Conservation (phyloP, 1,140 invertebrate species). For the Papilio polytes region DNA sequence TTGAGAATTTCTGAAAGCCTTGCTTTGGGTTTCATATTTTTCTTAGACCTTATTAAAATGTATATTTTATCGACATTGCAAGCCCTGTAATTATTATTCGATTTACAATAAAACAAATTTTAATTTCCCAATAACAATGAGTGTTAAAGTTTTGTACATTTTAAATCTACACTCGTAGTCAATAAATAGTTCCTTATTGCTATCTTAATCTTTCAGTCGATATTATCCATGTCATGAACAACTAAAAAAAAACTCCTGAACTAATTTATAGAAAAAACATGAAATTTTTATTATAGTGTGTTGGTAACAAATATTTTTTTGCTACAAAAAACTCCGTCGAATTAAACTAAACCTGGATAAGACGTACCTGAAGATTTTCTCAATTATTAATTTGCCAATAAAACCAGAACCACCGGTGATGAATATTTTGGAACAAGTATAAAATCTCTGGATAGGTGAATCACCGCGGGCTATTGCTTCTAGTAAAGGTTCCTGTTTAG, state of each 20-base stretch:
- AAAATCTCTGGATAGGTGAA: slow-evolving; percentile 13
- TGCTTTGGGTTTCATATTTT: neutral
- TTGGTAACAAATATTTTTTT: too few relatives aligned
- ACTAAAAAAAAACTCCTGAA: too few relatives aligned
- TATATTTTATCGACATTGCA: neutral
- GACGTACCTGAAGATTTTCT: slow-evolving; percentile 16
- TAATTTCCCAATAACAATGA: neutral
- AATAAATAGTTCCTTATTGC: too few relatives aligned
- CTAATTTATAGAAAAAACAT: too few relatives aligned
- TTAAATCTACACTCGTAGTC: neutral
- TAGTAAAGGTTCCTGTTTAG: neutral
- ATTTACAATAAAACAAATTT: neutral
- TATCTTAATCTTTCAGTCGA: too few relatives aligned
- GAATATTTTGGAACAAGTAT: neutral
- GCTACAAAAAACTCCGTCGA: too few relatives aligned
- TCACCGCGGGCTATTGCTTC: neutral
- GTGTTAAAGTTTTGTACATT: neutral
- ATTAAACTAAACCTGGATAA: too few relatives aligned
- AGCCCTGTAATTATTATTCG: neutral
- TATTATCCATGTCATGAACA: too few relatives aligned
- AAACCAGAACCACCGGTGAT: neutral
- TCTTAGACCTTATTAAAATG: slow-evolving; percentile 11
- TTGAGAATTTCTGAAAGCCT: slow-evolving; percentile 14
- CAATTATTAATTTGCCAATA: neutral
- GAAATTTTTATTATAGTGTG: too few relatives aligned